Percentiles rank a stretch among this genome's conserved stretches.
These are phyloP conservation scores for Pseudochaenichthys georgianus DNA, from an alignment of 2,797 vertebrate species.

Conservation along the genomic window DNA sequence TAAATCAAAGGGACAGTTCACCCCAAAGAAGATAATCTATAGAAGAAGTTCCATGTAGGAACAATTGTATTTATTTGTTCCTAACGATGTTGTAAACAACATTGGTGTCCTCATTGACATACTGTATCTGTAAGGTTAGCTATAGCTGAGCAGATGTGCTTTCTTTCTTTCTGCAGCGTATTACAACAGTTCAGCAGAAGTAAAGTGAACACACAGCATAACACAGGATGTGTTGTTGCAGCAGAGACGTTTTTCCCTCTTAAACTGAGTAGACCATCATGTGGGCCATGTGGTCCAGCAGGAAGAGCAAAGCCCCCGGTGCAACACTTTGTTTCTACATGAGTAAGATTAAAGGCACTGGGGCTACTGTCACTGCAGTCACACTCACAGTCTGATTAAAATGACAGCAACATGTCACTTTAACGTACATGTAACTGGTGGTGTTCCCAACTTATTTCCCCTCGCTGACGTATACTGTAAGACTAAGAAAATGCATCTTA, in stretches of 20 bases:
- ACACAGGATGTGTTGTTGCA: constrained; percentile 14
- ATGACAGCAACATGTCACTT: constrained; percentile 40
- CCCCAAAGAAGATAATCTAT: too few relatives aligned
- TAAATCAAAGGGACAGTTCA: too few relatives aligned
- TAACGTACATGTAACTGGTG: constrained; percentile 1
- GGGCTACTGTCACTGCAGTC: constrained; percentile 40
- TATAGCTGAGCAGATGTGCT: too few relatives aligned
- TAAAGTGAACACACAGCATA: constrained; percentile 2
- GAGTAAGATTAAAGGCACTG: constrained; percentile 49
- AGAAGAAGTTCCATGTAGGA: too few relatives aligned
- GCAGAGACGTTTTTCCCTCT: constrained; percentile 11
- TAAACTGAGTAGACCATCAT: constrained; percentile 48
- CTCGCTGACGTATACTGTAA: too few relatives aligned
- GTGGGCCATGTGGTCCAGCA: constrained; percentile 45
- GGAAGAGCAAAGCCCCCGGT: constrained; percentile 45
- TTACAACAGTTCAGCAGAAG: background rate
- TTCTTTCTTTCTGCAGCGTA: background rate
- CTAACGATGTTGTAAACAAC: too few relatives aligned
- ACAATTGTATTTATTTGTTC: too few relatives aligned
- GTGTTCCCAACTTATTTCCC: background rate
- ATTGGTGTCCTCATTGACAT: too few relatives aligned
- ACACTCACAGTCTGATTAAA: constrained; percentile 18
- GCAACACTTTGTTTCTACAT: constrained; percentile 41
- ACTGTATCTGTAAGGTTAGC: too few relatives aligned
- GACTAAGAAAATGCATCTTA: too few relatives aligned